Base-by-base conservation (phyloP, 1,140 invertebrate genomes). In the Harlomillsia oculata region DNA sequence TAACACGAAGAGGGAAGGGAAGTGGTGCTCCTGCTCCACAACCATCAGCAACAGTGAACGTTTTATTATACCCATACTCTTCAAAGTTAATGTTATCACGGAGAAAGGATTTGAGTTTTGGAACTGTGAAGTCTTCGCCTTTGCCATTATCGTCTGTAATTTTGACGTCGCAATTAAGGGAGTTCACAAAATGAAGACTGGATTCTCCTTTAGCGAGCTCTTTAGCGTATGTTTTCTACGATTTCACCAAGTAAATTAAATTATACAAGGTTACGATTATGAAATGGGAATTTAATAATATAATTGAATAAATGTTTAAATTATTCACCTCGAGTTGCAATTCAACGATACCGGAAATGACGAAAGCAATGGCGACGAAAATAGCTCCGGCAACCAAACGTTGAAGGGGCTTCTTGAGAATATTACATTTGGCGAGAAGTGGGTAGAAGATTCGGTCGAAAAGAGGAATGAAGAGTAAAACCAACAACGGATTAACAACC, bases 331-430 rank as follows among this genome's bases (percentile, higher is more conserved):
- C 80, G 25, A 96, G 73, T 66, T 82, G 70, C 1, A 89, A 64
- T 74, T 97, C 87, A 2, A 97, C 76, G 29, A 90, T 66, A 20
- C 82, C 92, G 16, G 94, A 91, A 30, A 92, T 75, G n/a, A 88
- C 69, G 70, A 98, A 98, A 1, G 94, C 81, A 4, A 82, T 28
- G 5, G 81, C 82, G 9, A 88, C 88, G 3, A 98, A 70, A 14
- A 92, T 62, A 49, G 92, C 91, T 25, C 95, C 59, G 44, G 79
- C 73, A 0, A 78, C 77, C 59, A 96, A 80, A 69, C 86, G 81
- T 60, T 87, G 82, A 23, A 94, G 69, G 0, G 87, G 85, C 1
- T 75, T 72, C 68, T 74, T 69, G 5, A 87, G 73, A 54, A 80
- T 74, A 39, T 73, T 68, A 32, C 39, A 45, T 45, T 64, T 66